Evolutionary conservation across 2,797 vertebrate species (phyloP).

Genomic region (Knipowitschia caucasica): DNA sequence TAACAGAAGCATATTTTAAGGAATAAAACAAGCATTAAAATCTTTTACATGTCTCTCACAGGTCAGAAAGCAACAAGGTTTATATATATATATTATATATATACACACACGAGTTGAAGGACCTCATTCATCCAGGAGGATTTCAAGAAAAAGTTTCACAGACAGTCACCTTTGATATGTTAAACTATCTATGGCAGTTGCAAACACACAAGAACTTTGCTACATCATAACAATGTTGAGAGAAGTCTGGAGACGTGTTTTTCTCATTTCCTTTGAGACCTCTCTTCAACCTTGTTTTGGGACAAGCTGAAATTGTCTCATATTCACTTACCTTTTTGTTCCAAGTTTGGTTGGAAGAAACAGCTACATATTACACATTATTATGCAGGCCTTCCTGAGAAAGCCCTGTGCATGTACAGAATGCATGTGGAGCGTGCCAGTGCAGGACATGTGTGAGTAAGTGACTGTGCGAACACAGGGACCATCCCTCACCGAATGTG

Average conservation of each 20-base stretch:
- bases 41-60: too few relatives aligned
- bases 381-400: slow-evolving; percentile 11
- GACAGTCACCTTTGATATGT: too few relatives aligned
- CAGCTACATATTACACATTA: slow-evolving; percentile 10
- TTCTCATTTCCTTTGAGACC: background rate
- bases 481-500: slow-evolving; percentile 92
- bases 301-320: background rate
- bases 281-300: background rate
- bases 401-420: slow-evolving; percentile 10
- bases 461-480: slow-evolving; percentile 57
- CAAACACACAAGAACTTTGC: background rate
- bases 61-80: too few relatives aligned
- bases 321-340: slow-evolving; percentile 21
- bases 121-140: too few relatives aligned
- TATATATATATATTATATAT: too few relatives aligned
- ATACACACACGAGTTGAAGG: too few relatives aligned
- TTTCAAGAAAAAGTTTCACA: too few relatives aligned
- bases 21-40: too few relatives aligned
- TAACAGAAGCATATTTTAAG: too few relatives aligned
- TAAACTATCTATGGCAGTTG: too few relatives aligned
- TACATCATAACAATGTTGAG: slow-evolving; percentile 9
- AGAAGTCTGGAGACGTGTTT: background rate
- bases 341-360: slow-evolving; percentile 14
- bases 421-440: slow-evolving; percentile 8
- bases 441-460: slow-evolving; percentile 27